Base-by-base conservation (phyloP, 1,140 invertebrate species). In the Drosophila truncata region DNA sequence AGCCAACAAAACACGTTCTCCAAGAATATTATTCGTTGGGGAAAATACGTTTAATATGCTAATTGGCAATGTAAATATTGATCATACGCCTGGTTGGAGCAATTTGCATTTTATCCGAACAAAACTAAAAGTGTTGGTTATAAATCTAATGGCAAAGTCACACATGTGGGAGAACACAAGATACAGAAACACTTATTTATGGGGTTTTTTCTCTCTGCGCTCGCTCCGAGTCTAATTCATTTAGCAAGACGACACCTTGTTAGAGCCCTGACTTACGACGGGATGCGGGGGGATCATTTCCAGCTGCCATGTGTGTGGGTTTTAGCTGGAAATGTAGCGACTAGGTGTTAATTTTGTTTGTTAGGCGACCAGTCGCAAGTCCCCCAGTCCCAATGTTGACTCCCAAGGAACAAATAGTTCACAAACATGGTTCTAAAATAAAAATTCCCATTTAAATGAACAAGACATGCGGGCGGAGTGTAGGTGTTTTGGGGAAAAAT, bases 241-340 rank as follows among this genome's bases (percentile, higher is more conserved):
- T 90, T 90, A 85, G 74, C 84, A 81, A 88, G 79, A 74, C 72
- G 85, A 85, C 85, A 88, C 85, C 85, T 88, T 88, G 85, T 88
- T 88, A 81, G 58, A 59, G 49, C 31, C 49, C 64, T 63, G 71
- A 86, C 65, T 80, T 87, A 65, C 72, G 57, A n/a, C 54, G 59
- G 42, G 52, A 25, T 25, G 62, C 20, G 29, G 52, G 73, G 73
- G 62, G 74, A 52, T 39, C 41, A 23, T 52, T 29, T 52, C 20
- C 44, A 23, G 41, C 23, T 55, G 72, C 55, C 41, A 2, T 42
- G 47, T 54, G 64, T 65, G 47, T 70, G 59, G 57, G 57, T 59
- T 86, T 90, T 90, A 85, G 66, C 81, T 85, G 74, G 85, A 90
- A 90, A 76, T 85, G 75, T 90, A 66, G 78, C 85, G 75, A 82